phyloP scores from a whole-genome alignment of 2,113 vertebrate genomes.

The Paracanthobrama guichenoti region DNA sequence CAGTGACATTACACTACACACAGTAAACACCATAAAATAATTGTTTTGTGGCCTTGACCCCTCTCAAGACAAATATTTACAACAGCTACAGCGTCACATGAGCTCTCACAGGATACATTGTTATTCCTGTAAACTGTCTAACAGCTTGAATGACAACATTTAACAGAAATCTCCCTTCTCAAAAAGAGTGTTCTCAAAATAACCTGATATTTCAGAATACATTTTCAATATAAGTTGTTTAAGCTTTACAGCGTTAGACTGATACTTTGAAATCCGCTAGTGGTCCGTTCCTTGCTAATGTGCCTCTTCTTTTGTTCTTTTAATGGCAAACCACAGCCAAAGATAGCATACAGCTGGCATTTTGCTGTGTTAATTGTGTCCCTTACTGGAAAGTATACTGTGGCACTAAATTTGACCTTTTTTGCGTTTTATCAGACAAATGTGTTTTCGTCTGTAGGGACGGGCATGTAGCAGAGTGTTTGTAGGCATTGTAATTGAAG shows the following conservation, averaged over 20 bases:
- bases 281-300: constrained; percentile 66
- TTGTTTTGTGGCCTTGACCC: constrained; percentile 23
- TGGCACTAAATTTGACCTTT: constrained; percentile 67
- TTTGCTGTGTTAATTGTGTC: constrained; percentile 61
- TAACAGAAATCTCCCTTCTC: constrained; percentile 12
- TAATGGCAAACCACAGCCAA: constrained; percentile 63
- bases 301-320: constrained; percentile 68
- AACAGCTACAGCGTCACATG: constrained; percentile 10
- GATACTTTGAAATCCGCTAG: constrained; percentile 61
- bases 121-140: constrained; percentile 26
- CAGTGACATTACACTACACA: neutral
- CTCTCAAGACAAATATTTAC: constrained; percentile 26
- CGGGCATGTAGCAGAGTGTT: constrained; percentile 63
- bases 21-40: neutral
- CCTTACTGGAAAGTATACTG: constrained; percentile 63
- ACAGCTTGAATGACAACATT: constrained; percentile 23
- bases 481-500: constrained; percentile 66
- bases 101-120: constrained; percentile 17
- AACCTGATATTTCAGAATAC: neutral
- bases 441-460: constrained; percentile 71
- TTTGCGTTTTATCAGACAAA: constrained; percentile 66
- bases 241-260: neutral
- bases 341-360: constrained; percentile 68
- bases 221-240: neutral
- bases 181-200: neutral